Conservation (phyloP, 1,140 invertebrate species). For the Physella acuta region DNA sequence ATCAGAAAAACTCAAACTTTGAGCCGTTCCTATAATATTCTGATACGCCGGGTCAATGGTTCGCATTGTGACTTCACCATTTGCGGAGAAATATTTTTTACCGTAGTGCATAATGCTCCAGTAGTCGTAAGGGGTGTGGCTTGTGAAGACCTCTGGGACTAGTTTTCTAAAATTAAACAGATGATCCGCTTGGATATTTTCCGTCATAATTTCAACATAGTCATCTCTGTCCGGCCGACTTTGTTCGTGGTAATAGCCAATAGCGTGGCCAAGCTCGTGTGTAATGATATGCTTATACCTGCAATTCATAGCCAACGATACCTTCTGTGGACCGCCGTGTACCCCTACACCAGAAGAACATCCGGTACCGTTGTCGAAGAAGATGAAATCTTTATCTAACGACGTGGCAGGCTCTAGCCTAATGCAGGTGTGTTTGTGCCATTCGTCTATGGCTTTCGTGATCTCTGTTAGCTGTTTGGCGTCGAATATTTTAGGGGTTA, state of each 20-base stretch:
- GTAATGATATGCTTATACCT: constrained; percentile 27
- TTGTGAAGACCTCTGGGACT: constrained; percentile 89
- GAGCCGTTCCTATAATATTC: constrained; percentile 35
- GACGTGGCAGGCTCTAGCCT: background rate
- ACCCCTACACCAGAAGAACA: constrained; percentile 24
- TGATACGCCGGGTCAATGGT: constrained; percentile 35
- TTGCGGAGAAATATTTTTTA: constrained; percentile 23
- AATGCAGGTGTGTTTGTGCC: constrained; percentile 4
- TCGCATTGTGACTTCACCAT: constrained; percentile 33
- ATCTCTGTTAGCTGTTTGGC: background rate
- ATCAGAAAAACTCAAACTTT: constrained; percentile 42
- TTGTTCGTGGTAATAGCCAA: constrained; percentile 66
- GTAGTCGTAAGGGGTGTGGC: constrained; percentile 91
- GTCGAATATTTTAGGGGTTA: background rate
- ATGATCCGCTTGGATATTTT: constrained; percentile 36
- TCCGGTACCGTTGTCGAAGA: background rate
- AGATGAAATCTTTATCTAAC: background rate
- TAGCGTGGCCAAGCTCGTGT: constrained; percentile 53
- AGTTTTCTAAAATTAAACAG: constrained; percentile 87
- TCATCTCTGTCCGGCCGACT: constrained; percentile 52
- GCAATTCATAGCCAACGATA: constrained; percentile 8
- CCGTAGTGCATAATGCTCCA: constrained; percentile 91
- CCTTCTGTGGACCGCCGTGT: constrained; percentile 5
- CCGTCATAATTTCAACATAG: constrained; percentile 43
- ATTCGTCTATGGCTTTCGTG: constrained; percentile 3